A percentile compares a stretch with the other conserved stretches of the same genome.
Evolutionary conservation across 2,113 vertebrate genomes (phyloP).

Genomic region (Cyphomyrus discorhynchus): DNA sequence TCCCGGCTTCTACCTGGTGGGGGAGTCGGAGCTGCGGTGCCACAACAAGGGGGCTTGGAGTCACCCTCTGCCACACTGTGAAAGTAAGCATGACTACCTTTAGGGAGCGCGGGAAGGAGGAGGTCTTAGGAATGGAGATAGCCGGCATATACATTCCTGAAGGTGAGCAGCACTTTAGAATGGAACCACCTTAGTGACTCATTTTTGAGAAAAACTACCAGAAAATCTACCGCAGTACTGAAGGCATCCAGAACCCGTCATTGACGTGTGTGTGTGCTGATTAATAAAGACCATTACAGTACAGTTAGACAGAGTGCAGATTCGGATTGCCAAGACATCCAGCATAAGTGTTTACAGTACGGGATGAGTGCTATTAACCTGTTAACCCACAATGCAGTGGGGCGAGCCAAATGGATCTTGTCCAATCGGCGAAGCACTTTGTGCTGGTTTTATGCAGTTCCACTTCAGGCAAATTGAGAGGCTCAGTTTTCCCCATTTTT

Average conservation of each 20-base stretch:
- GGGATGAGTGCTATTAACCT: background rate
- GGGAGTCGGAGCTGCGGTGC: conserved; percentile 79
- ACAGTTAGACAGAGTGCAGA: background rate
- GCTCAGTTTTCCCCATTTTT: background rate
- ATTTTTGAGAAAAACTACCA: background rate
- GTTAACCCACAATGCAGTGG: background rate
- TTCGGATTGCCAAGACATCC: too few species aligned
- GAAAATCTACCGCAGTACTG: background rate
- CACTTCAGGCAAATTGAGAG: background rate
- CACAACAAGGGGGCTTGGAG: conserved; percentile 90
- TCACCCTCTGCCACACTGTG: conserved; percentile 78
- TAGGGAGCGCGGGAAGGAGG: background rate
- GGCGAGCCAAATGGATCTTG: background rate
- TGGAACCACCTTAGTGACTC: background rate
- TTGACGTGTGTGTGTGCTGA: background rate
- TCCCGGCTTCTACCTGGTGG: conserved; percentile 87
- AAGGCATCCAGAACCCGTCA: background rate
- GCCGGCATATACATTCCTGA: background rate
- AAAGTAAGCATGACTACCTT: conserved; percentile 66
- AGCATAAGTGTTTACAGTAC: background rate
- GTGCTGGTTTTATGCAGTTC: background rate
- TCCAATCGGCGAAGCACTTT: background rate
- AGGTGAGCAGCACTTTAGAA: background rate
- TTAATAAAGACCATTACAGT: background rate
- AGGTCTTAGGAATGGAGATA: background rate